Conservation (phyloP, 2,888 invertebrate species). For the Empis livida region DNA sequence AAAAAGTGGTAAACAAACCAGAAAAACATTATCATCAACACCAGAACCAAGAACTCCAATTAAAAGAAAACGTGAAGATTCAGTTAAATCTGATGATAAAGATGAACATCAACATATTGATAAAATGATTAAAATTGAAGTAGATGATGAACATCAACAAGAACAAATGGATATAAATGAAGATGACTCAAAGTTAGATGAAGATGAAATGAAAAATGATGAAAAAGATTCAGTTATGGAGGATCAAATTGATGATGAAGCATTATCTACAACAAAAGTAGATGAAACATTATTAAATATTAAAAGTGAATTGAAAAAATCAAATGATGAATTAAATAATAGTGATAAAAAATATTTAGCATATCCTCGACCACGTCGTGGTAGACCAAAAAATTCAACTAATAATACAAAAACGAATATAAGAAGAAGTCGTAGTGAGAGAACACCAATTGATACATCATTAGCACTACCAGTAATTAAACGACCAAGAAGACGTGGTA, state of each 20-base stretch:
- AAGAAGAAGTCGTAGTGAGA: neutral
- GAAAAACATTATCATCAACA: neutral
- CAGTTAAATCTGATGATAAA: neutral
- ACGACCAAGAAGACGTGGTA: neutral
- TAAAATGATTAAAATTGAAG: neutral
- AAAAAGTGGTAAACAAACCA: neutral
- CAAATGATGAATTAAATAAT: too few species aligned
- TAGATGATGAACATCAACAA: neutral
- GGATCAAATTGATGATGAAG: neutral
- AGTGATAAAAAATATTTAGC: too few species aligned
- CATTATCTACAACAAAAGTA: neutral
- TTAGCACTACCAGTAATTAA: too few species aligned
- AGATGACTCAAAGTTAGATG: neutral
- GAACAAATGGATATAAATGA: neutral
- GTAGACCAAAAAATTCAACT: neutral
- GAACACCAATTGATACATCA: neutral
- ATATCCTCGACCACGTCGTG: neutral
- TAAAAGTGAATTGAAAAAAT: too few species aligned
- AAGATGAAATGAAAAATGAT: neutral
- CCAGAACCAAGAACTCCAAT: neutral
- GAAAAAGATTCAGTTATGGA: neutral
- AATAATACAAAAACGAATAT: neutral
- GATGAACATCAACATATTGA: neutral
- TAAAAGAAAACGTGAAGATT: conserved; percentile 1
- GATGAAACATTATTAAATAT: neutral